A percentile compares a stretch with the other conserved stretches of the same genome.
These are phyloP conservation scores for Dinothrombium tinctorium DNA, from an alignment of 1,140 invertebrate genomes.

Conservation along the genomic window DNA sequence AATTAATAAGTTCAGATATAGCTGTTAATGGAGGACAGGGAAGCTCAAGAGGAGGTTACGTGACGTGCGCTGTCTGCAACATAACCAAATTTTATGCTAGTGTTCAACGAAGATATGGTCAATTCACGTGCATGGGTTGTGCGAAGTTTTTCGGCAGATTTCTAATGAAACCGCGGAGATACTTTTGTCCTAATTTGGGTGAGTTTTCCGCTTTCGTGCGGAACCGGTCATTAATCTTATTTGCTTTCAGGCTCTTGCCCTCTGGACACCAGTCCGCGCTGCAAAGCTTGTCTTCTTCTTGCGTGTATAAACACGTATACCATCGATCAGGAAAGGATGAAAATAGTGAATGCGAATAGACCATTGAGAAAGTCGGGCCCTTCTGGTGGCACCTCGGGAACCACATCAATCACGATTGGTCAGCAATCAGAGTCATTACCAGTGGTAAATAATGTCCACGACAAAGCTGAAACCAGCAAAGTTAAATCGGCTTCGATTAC, in stretches of 20 bases:
- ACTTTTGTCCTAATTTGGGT: slow-evolving; percentile 7
- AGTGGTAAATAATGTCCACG: too few relatives aligned
- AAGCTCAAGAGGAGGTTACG: slow-evolving; percentile 4
- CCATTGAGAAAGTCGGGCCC: not conserved
- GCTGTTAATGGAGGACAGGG: too few relatives aligned
- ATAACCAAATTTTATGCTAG: slow-evolving; percentile 42
- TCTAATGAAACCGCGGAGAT: slow-evolving; percentile 6
- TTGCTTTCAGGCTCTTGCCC: slow-evolving; percentile 4
- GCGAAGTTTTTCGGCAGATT: slow-evolving; percentile 13
- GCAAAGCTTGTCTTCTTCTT: slow-evolving; percentile 9
- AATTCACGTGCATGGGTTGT: slow-evolving; percentile 11
- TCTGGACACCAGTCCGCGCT: slow-evolving; percentile 6
- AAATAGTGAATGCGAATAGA: slow-evolving; percentile 1
- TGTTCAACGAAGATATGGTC: slow-evolving; percentile 29
- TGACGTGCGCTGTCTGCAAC: slow-evolving; percentile 17
- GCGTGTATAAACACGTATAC: slow-evolving; percentile 11
- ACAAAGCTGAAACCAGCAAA: too few relatives aligned
- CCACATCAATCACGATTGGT: too few relatives aligned
- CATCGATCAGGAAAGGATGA: slow-evolving; percentile 7
- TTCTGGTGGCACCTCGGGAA: too few relatives aligned
- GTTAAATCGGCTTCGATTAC: too few relatives aligned
- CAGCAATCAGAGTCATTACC: too few relatives aligned
- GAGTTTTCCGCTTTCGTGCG: not conserved
- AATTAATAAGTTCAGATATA: too few relatives aligned
- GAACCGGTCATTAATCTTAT: not conserved